These are phyloP conservation scores for Philopedon plagiatum DNA, from an alignment of 2,888 invertebrate species.

Conservation along the genomic window DNA sequence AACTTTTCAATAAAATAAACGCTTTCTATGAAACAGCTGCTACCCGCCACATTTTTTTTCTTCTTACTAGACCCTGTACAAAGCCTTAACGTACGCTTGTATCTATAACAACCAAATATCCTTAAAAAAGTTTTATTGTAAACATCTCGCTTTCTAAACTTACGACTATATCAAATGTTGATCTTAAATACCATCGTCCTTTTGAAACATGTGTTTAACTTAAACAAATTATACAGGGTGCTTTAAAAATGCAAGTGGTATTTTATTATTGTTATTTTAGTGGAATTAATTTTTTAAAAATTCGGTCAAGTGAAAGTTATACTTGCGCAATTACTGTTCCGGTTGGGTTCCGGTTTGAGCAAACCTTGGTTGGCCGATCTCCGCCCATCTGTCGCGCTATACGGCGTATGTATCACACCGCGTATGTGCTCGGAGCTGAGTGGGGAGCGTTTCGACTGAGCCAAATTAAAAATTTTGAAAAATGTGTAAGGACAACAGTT, in stretches of 20 bases:
- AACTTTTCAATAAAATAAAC: background rate
- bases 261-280: too few species aligned
- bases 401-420: too few species aligned
- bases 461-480: too few species aligned
- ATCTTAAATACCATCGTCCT: background rate
- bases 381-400: too few species aligned
- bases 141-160: constrained; percentile 4
- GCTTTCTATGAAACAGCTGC: background rate
- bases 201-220: background rate
- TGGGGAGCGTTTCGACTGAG: too few species aligned
- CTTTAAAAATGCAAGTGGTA: background rate
- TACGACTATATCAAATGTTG: constrained; percentile 27
- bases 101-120: background rate
- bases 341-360: too few species aligned
- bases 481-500: too few species aligned
- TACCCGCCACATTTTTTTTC: background rate
- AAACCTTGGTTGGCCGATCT: too few species aligned
- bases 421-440: too few species aligned
- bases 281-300: too few species aligned
- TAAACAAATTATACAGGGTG: background rate
- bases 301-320: too few species aligned
- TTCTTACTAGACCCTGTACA: constrained; percentile 11
- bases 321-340: too few species aligned
- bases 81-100: background rate
- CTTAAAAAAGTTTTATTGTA: constrained; percentile 2